Base-by-base conservation (phyloP, 2,113 vertebrate species). In the Coptodon bakossiorum region DNA sequence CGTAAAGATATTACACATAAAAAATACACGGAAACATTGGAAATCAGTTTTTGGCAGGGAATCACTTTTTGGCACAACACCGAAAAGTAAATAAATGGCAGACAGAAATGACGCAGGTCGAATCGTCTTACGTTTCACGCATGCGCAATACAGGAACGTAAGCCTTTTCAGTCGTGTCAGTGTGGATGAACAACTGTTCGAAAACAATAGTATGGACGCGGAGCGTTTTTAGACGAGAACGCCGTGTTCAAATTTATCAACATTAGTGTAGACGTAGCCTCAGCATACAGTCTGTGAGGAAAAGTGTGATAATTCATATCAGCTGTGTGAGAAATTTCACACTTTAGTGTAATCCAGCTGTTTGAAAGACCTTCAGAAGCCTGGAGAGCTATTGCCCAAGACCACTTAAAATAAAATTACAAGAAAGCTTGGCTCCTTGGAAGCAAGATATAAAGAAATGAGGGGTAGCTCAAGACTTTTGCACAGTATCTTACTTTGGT, bases 101-200 rank as follows among this genome's bases (percentile, higher is more conserved):
- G 16, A 19, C 9, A 63, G 59, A 63, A 63, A 34, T 19, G 6
- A 19, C 16, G 34, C 59, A 4, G 59, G 59, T 11, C 16, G 3
- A 63, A 19, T 63, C 0, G 0, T 63, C 59, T 63, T 63, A 11
- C 9, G 9, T 63, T 63, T 63, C 16, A 63, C 2, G 0, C 29
- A 10, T 4, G 29, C 59, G 34, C 16, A 63, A 4, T 34, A 63
- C 16, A 19, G 59, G 16, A 34, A 10, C 9, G 9, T 10, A 61
- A 0, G 16, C 0, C 1, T 59, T 59, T 59, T 59, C 7, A 59
- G 56, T 29, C 24, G 3, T 9, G 56, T 16, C 24, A 29, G 13
- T 59, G 56, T 59, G 56, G 56, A 59, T 2, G 56, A 29, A 29
- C 24, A 59, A 29, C 7, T 59, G 56, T 29, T 29, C 4, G 7